Conservation (phyloP, 2,797 vertebrate genomes). For the Hafferia zeledoni region DNA sequence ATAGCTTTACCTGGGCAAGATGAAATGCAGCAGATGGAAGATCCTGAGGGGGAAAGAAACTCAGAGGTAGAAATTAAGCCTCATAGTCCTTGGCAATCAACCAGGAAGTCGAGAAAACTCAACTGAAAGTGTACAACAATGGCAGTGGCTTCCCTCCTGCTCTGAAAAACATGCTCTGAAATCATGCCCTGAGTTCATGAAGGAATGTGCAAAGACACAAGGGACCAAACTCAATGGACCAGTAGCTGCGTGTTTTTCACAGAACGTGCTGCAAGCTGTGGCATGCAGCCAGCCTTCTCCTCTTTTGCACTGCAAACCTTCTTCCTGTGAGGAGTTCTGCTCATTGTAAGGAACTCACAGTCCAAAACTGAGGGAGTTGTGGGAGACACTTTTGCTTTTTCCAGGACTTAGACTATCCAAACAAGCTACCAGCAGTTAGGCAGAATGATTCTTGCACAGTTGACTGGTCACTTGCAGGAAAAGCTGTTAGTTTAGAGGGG, state of each 20-base stretch:
- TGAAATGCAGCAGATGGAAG: constrained; percentile 57
- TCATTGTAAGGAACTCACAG: not conserved
- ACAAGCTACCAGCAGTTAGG: not conserved
- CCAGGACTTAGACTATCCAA: not conserved
- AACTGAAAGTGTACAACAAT: not conserved
- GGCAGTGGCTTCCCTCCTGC: not conserved
- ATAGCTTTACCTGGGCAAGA: constrained; percentile 54
- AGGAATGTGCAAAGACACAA: not conserved
- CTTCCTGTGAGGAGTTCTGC: not conserved
- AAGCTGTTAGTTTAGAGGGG: not conserved
- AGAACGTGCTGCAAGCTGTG: not conserved
- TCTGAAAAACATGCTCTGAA: not conserved
- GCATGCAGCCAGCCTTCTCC: not conserved
- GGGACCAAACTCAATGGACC: not conserved
- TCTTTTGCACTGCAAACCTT: not conserved
- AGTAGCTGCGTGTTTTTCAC: not conserved
- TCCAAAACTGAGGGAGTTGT: not conserved
- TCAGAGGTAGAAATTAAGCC: constrained; percentile 35
- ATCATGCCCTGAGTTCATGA: not conserved
- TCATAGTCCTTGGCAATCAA: constrained; percentile 34
- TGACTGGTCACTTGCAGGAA: not conserved
- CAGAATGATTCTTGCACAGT: not conserved
- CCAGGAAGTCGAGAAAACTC: constrained; percentile 34
- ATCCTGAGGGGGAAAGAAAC: constrained; percentile 16
- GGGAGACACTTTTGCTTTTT: not conserved